Base-by-base conservation (phyloP, 2,888 invertebrate genomes). In the Pegoplata infirma region DNA sequence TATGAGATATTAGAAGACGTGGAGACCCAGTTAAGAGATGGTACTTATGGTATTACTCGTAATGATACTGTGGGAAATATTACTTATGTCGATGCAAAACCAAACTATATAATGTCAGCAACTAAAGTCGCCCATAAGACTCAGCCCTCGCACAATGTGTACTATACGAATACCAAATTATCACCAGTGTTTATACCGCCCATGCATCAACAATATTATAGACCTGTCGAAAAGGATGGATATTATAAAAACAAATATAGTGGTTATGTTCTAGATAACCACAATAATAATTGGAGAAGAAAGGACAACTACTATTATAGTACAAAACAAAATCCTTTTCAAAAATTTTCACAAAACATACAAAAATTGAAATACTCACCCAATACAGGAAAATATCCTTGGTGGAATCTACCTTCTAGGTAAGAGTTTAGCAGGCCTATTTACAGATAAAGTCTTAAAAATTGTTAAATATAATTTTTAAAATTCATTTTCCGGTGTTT, bases 1-100 rank as follows among this genome's bases (percentile, higher is more conserved):
- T 88, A 86, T 71, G 88, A 87, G 79, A 83, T 85, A 23, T 44
- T 87, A 0, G 84, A 86, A 16, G 84, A 87, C 71, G 63, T 88
- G 1, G 59, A 82, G n/a, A 82, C 82, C 10, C 85, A 83, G 64
- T 82, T 88, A 8, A 80, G 84, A 3, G 87, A 87, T 8, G 53
- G 53, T 8, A 86, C 85, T 3, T 21, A 86, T 5, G 85, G 84
- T 19, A 16, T 77, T 0, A 61, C 74, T 14, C 87, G 87, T 17
- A 87, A 86, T 49, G 88, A 88, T 49, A 84, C 85, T 0, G 82
- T 83, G 36, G n/a, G 7, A 12, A 83, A 84, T 55, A 82, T 86
- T 21, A 85, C 82, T 55, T 86, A 85, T 47, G 80, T 82, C 23
- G 85, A 86, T 25, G 76, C 51, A 32, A 51, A 12, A 23, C 3